These are phyloP conservation scores for Pantelozetes paolii DNA, from an alignment of 2,888 invertebrate species.

Conservation along the genomic window DNA sequence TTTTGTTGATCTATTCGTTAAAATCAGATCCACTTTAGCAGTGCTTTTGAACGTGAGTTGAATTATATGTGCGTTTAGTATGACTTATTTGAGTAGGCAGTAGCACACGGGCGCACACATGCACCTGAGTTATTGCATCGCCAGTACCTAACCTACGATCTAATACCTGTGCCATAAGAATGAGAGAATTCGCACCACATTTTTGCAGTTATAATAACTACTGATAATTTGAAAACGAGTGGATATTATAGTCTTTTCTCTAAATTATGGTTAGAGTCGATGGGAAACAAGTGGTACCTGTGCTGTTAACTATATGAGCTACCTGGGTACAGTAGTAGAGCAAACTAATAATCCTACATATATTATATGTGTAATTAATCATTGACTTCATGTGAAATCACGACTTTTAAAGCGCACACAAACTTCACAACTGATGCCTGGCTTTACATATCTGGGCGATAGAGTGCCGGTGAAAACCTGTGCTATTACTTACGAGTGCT, in stretches of 20 bases:
- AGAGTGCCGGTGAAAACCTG: slow-evolving; percentile 32
- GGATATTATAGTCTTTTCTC: slow-evolving; percentile 4
- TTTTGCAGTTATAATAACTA: not conserved
- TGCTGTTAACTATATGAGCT: not conserved
- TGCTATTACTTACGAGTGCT: slow-evolving; percentile 26
- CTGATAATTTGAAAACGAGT: slow-evolving; percentile 9
- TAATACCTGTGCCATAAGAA: no score
- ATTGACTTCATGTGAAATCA: slow-evolving; percentile 32
- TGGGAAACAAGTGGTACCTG: slow-evolving; percentile 32
- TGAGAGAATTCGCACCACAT: slow-evolving; percentile 17
- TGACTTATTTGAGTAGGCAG: slow-evolving; percentile 31
- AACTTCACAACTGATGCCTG: not conserved
- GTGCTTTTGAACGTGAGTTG: slow-evolving; percentile 14
- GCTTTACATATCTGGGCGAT: not conserved
- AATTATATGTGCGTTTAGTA: slow-evolving; percentile 21
- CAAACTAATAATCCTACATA: slow-evolving; percentile 21
- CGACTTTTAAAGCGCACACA: slow-evolving; percentile 28
- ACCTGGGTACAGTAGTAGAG: not conserved
- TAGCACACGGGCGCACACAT: slow-evolving; percentile 5
- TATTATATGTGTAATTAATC: slow-evolving; percentile 35
- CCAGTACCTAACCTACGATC: no score
- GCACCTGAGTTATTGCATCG: not conserved
- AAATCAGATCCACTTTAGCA: not conserved
- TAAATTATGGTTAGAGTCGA: slow-evolving; percentile 32
- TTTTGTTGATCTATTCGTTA: not conserved